Percentiles rank a stretch among this genome's conserved stretches.
phyloP scores from a whole-genome alignment of 2,113 vertebrate genomes.

The Ardeotis arabs region DNA sequence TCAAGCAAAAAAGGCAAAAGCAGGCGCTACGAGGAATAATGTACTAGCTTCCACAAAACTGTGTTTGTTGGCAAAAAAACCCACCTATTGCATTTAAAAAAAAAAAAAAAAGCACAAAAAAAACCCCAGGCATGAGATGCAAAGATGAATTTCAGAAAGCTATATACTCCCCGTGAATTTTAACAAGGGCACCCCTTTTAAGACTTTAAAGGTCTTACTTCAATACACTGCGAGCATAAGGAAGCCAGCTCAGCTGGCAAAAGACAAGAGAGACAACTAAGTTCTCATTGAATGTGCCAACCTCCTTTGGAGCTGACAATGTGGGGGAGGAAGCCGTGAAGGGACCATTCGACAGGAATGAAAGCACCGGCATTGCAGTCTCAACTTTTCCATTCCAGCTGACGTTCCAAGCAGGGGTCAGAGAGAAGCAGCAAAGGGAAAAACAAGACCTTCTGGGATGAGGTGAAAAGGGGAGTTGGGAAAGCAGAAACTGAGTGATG shows the following conservation, averaged over 20 bases:
- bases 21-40: not conserved
- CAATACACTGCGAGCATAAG: not conserved
- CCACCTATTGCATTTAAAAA: not conserved
- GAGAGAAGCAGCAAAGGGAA: slow-evolving; percentile 2
- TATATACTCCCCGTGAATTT: not conserved
- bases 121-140: not conserved
- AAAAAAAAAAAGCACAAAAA: not conserved
- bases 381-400: slow-evolving; percentile 19
- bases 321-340: not conserved
- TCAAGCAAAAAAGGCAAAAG: slow-evolving; percentile 36
- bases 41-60: slow-evolving; percentile 37
- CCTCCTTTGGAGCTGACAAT: not conserved
- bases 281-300: not conserved
- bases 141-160: slow-evolving; percentile 9
- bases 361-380: not conserved
- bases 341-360: not conserved
- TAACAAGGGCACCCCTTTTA: not conserved
- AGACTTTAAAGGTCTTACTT: not conserved
- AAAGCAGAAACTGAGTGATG: not conserved
- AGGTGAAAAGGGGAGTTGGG: slow-evolving; percentile 28
- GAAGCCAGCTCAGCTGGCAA: slow-evolving; percentile 1
- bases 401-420: not conserved
- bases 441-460: not conserved
- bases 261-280: not conserved
- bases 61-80: not conserved